Percentiles rank a stretch among this genome's conserved stretches.
Evolutionary conservation across 2,113 vertebrate species (phyloP).

Genomic region (Ceratotherium simum): DNA sequence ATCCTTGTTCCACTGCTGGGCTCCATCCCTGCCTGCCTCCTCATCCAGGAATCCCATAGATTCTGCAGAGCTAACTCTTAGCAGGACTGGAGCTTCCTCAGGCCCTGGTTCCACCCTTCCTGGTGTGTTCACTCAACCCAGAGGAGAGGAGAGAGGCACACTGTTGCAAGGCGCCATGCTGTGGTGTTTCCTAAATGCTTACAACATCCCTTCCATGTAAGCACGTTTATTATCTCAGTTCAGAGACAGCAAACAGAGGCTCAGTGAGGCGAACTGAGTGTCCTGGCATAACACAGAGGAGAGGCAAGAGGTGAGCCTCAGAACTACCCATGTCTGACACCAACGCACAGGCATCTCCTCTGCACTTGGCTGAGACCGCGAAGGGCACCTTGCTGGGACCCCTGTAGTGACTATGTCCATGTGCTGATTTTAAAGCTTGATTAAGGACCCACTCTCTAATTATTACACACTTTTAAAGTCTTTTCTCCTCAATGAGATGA

Average conservation of each 20-base stretch:
- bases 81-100: rapidly evolving
- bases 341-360: rapidly evolving
- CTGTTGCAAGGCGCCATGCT: rapidly evolving
- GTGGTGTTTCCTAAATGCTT: neutral
- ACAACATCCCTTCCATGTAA: neutral
- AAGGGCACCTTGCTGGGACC: rapidly evolving
- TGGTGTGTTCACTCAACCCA: neutral
- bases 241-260: neutral
- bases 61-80: neutral
- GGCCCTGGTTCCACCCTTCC: neutral
- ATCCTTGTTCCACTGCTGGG: rapidly evolving
- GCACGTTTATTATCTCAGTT: neutral
- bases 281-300: neutral
- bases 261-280: neutral
- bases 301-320: neutral
- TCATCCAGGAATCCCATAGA: neutral
- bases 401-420: neutral
- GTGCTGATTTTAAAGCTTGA: neutral
- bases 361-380: neutral
- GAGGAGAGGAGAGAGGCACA: neutral
- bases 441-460: neutral
- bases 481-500: neutral
- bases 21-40: rapidly evolving
- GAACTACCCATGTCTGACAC: rapidly evolving
- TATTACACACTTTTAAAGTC: neutral